These are phyloP conservation scores for Melanotaenia duboulayi DNA, from an alignment of 2,113 vertebrate species.

Conservation along the genomic window DNA sequence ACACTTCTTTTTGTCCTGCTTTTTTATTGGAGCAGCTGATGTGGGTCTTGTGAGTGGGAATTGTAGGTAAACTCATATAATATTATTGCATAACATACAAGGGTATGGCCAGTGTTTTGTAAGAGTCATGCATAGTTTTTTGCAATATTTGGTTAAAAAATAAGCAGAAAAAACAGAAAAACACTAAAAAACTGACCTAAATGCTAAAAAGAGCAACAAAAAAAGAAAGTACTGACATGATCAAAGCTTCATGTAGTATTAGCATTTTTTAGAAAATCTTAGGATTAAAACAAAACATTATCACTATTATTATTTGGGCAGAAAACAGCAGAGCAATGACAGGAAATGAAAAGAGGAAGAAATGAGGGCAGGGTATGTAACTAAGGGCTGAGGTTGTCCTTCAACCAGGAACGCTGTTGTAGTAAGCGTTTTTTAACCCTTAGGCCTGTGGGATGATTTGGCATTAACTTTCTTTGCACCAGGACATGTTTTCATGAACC, in stretches of 20 bases:
- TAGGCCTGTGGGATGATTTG: background rate
- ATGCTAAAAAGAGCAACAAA: background rate
- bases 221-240: background rate
- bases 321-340: constrained; percentile 12
- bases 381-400: constrained; percentile 6
- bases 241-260: background rate
- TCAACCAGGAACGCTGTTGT: background rate
- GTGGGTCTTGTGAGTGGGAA: constrained; percentile 33
- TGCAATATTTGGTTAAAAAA: background rate
- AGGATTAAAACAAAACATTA: background rate
- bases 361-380: background rate
- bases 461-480: constrained; percentile 3
- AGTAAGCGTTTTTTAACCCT: constrained; percentile 14
- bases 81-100: constrained; percentile 15
- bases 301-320: background rate
- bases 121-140: background rate
- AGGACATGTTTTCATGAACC: background rate
- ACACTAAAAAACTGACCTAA: background rate
- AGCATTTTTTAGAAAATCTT: background rate
- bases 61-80: constrained; percentile 12
- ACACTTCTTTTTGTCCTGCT: background rate
- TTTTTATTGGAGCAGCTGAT: background rate
- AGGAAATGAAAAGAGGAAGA: constrained; percentile 36
- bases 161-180: background rate
- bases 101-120: constrained; percentile 19